These are phyloP conservation scores for Cherax destructor DNA, from an alignment of 1,140 invertebrate genomes.

Conservation along the genomic window DNA sequence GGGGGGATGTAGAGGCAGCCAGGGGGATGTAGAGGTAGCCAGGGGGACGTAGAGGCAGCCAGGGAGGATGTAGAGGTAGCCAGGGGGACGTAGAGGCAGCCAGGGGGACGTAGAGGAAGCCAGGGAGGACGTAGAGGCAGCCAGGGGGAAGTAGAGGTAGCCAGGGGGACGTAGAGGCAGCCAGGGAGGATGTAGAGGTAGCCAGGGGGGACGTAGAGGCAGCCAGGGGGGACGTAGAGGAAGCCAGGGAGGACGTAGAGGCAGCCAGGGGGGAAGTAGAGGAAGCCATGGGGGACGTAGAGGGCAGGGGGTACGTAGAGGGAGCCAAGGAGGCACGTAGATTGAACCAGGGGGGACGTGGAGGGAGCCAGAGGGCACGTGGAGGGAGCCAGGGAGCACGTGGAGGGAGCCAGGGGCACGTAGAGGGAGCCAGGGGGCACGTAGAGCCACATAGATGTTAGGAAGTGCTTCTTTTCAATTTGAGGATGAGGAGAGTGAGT, in stretches of 20 bases:
- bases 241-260: not conserved
- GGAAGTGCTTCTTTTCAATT: too few species aligned
- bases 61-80: not conserved
- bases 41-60: not conserved
- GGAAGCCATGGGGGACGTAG: not conserved
- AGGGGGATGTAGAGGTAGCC: not conserved
- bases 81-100: not conserved
- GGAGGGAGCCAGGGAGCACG: not conserved
- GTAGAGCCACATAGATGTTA: too few species aligned
- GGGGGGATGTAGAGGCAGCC: not conserved
- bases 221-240: not conserved
- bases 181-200: not conserved
- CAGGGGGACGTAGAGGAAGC: not conserved
- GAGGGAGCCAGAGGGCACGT: not conserved
- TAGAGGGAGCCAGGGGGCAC: not conserved
- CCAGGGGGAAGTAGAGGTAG: too few species aligned
- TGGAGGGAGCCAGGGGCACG: not conserved
- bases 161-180: not conserved
- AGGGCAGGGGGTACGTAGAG: not conserved
- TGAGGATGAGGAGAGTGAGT: too few species aligned
- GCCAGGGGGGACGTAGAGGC: not conserved
- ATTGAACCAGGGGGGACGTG: not conserved
- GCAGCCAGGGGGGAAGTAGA: not conserved
- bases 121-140: not conserved
- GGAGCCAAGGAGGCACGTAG: not conserved